These are phyloP conservation scores for Watsonalla cultraria DNA, from an alignment of 2,888 invertebrate genomes.

Conservation along the genomic window DNA sequence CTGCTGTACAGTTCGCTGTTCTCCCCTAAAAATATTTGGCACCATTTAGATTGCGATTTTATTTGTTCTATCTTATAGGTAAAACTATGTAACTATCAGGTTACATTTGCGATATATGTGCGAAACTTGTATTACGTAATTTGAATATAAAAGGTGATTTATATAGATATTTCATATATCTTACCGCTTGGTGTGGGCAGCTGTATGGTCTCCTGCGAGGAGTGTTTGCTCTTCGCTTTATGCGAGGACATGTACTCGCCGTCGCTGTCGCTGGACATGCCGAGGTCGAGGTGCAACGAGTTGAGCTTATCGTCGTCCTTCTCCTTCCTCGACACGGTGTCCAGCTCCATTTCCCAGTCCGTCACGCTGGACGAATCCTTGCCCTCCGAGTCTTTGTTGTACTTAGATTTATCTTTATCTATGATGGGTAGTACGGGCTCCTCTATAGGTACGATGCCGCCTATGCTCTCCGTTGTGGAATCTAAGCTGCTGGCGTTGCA, in stretches of 20 bases:
- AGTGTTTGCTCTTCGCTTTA: conserved; percentile 50
- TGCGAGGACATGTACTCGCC: conserved; percentile 59
- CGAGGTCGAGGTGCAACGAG: conserved; percentile 67
- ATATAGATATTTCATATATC: conserved; percentile 41
- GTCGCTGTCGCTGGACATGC: conserved; percentile 75
- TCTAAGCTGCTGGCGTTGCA: conserved; percentile 67
- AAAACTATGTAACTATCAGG: conserved; percentile 12
- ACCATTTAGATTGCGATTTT: conserved; percentile 1
- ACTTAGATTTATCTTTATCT: conserved; percentile 46
- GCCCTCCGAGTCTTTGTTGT: conserved; percentile 47
- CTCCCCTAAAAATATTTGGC: conserved; percentile 56
- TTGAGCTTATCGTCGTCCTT: conserved; percentile 69
- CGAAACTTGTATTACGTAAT: neutral
- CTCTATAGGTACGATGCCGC: conserved; percentile 51
- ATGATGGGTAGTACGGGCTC: conserved; percentile 43
- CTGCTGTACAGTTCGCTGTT: conserved; percentile 59
- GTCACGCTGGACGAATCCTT: conserved; percentile 66
- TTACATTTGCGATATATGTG: neutral
- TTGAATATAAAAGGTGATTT: conserved; percentile 19
- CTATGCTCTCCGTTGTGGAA: conserved; percentile 59
- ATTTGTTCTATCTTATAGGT: conserved; percentile 3
- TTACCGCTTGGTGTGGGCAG: conserved; percentile 61
- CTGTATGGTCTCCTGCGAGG: conserved; percentile 49
- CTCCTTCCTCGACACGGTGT: conserved; percentile 67
- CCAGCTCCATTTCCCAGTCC: conserved; percentile 82